Conservation (phyloP, 2,113 vertebrate genomes). For the Oostethus manadensis region DNA sequence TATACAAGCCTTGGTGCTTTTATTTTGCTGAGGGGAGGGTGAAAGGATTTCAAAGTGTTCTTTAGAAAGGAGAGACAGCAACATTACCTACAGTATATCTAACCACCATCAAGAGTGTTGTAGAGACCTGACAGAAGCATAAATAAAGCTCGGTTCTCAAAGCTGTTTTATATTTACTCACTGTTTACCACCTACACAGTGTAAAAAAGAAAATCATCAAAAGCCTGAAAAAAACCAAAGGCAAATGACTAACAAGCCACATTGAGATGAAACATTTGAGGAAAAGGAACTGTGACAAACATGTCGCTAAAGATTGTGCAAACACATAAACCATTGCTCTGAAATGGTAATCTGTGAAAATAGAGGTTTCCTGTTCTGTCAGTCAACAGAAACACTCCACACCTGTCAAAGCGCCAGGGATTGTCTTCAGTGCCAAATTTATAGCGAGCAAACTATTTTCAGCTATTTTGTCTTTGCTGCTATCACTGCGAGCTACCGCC, state of each 20-base stretch:
- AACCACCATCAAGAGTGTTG: slow-evolving; percentile 27
- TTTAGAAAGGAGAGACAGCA: slow-evolving; percentile 31
- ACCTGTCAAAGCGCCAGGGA: slow-evolving; percentile 38
- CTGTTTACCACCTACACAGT: neutral
- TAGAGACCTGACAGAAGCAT: neutral
- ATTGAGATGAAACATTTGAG: slow-evolving; percentile 11
- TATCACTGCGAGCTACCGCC: too few species aligned
- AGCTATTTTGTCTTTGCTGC: too few species aligned
- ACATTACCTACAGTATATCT: slow-evolving; percentile 32
- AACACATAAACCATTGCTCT: slow-evolving; percentile 37
- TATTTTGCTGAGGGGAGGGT: slow-evolving; percentile 52
- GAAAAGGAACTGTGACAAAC: slow-evolving; percentile 30
- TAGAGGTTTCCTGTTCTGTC: slow-evolving; percentile 50
- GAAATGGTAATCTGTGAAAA: slow-evolving; percentile 45
- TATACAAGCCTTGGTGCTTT: slow-evolving; percentile 73
- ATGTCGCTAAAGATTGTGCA: slow-evolving; percentile 29
- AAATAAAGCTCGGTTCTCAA: slow-evolving; percentile 5
- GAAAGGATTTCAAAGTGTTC: slow-evolving; percentile 55
- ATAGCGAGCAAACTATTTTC: neutral
- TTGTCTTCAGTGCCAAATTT: slow-evolving; percentile 48
- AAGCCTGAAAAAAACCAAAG: slow-evolving; percentile 13
- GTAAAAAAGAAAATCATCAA: slow-evolving; percentile 3
- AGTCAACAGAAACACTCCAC: slow-evolving; percentile 44
- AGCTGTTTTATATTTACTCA: neutral
- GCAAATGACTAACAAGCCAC: slow-evolving; percentile 1